phyloP scores from a whole-genome alignment of 1,140 invertebrate genomes.

The Ridgeia piscesae region DNA sequence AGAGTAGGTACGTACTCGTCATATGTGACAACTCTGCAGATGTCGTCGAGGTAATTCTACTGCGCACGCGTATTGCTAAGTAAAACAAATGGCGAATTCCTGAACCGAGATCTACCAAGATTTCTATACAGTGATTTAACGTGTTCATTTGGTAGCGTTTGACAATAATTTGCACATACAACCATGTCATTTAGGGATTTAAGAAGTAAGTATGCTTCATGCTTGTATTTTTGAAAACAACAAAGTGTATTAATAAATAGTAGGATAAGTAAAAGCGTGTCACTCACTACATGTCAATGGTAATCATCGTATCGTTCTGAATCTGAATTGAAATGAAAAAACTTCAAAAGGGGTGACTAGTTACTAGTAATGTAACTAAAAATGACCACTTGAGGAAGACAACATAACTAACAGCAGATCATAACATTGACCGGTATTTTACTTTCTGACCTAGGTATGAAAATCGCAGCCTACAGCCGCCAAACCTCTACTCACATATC shows the following conservation, averaged over 20 bases:
- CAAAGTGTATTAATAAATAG: not conserved
- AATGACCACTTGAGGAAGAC: no score
- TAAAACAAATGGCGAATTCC: not conserved
- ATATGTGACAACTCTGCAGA: not conserved
- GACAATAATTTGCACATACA: not conserved
- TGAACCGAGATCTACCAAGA: not conserved
- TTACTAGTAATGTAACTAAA: no score
- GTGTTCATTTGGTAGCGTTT: not conserved
- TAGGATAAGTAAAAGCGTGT: not conserved
- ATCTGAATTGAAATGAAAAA: no score
- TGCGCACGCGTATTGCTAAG: conserved; percentile 16
- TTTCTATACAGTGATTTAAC: not conserved
- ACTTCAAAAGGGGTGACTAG: no score
- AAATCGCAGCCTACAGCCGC: no score
- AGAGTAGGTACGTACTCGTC: not conserved
- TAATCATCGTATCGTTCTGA: no score
- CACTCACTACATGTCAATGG: no score
- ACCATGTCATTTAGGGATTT: conserved; percentile 55
- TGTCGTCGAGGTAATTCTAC: not conserved
- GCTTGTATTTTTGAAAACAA: not conserved
- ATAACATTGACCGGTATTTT: no score
- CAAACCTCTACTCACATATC: no score
- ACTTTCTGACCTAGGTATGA: no score
- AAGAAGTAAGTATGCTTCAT: conserved; percentile 43
- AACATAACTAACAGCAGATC: no score